A percentile compares a stretch with the other conserved stretches of the same genome.
Conservation (phyloP, 2,888 invertebrate genomes). For the Drosophila fungiperda region DNA sequence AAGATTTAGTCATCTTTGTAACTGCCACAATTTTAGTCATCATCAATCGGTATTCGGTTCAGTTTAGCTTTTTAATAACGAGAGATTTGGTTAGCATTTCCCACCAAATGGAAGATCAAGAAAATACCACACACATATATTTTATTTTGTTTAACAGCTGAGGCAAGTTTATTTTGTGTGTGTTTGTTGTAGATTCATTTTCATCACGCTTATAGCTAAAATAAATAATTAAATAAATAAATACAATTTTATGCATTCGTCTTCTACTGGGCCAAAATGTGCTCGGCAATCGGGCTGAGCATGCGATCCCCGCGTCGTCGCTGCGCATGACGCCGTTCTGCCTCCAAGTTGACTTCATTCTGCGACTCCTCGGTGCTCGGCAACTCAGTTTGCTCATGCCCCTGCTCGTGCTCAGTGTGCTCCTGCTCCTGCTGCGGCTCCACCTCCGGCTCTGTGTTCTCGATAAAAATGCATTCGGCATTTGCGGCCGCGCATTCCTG, state of each 20-base stretch:
- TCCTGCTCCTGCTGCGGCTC: constrained; percentile 8
- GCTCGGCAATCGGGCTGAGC: constrained; percentile 64
- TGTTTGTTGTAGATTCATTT: constrained; percentile 53
- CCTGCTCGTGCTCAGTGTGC: constrained; percentile 13
- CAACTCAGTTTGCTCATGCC: constrained; percentile 20
- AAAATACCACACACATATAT: constrained; percentile 6
- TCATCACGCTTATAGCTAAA: constrained; percentile 74
- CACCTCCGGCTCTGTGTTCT: constrained; percentile 47
- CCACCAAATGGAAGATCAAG: background rate
- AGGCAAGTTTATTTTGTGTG: constrained; percentile 71
- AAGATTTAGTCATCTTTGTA: constrained; percentile 77
- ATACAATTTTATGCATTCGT: constrained; percentile 52
- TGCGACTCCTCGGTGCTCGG: constrained; percentile 41
- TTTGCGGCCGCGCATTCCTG: constrained; percentile 82
- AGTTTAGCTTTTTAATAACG: constrained; percentile 7
- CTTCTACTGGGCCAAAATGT: constrained; percentile 62
- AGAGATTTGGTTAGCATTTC: constrained; percentile 43
- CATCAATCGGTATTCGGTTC: constrained; percentile 46
- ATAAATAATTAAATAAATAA: constrained; percentile 73
- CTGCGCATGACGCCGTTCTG: constrained; percentile 58
- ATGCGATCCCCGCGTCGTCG: constrained; percentile 56
- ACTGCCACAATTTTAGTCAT: constrained; percentile 30
- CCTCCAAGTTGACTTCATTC: constrained; percentile 66
- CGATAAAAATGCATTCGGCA: constrained; percentile 82
- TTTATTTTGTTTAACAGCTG: constrained; percentile 55